These are phyloP conservation scores for Rhynchotus rufescens DNA, from an alignment of 2,797 vertebrate species.

Conservation along the genomic window DNA sequence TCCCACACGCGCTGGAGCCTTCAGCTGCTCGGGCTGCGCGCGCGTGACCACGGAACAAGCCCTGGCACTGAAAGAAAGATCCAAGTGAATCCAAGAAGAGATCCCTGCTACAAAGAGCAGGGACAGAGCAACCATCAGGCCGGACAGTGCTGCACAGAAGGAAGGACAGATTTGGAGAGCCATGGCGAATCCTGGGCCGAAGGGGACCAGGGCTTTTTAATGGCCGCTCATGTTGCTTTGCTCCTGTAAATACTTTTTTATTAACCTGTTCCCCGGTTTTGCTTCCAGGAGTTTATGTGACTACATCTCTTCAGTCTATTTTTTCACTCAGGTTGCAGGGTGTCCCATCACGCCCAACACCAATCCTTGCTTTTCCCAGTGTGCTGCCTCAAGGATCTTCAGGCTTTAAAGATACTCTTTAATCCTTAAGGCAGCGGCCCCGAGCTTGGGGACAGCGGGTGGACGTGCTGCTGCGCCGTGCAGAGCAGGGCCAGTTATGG, in stretches of 20 bases:
- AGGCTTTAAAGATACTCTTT: neutral
- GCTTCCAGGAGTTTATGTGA: neutral
- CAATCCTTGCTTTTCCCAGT: neutral
- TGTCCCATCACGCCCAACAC: neutral
- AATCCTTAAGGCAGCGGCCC: neutral
- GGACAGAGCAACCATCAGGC: no score
- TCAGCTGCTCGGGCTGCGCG: no score
- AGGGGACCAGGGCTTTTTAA: neutral
- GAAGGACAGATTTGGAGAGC: no score
- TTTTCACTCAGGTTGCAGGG: neutral
- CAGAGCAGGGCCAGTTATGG: fast-evolving
- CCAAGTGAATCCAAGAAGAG: no score
- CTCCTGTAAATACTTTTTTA: neutral
- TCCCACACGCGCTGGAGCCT: no score
- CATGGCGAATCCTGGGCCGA: neutral
- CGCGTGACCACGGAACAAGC: no score
- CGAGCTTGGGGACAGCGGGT: no score
- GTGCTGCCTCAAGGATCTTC: fast-evolving
- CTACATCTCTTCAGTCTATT: neutral
- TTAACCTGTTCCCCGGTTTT: neutral
- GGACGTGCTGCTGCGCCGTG: fast-evolving
- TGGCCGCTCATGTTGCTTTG: neutral
- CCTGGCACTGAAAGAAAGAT: no score
- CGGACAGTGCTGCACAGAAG: no score
- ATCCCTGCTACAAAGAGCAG: no score